Conservation (phyloP, 2,888 invertebrate genomes). For the Dolichopus griseipennis region DNA sequence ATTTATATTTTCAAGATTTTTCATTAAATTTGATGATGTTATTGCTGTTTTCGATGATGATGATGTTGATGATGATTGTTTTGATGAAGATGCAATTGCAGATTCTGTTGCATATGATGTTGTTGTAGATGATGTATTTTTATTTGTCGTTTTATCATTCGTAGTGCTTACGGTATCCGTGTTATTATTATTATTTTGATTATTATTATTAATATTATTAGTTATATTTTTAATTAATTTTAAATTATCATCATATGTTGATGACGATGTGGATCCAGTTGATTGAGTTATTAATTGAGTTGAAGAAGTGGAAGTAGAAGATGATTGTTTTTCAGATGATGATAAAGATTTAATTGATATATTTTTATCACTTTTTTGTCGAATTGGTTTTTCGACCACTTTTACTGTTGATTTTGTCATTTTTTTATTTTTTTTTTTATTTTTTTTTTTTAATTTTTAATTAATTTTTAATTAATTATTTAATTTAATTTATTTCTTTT, state of each 20-base stretch:
- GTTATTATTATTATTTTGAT: not conserved
- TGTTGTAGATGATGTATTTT: not conserved
- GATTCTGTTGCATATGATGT: no score
- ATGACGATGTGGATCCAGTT: no score
- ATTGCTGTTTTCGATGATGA: not conserved
- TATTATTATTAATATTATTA: not conserved
- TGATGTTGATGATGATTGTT: not conserved
- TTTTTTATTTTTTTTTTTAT: not conserved
- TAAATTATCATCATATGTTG: not conserved
- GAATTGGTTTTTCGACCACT: not conserved
- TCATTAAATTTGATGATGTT: not conserved
- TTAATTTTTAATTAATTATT: no score
- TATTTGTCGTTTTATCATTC: not conserved
- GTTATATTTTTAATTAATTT: not conserved
- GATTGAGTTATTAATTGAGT: no score
- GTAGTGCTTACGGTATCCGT: not conserved
- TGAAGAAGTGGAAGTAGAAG: no score
- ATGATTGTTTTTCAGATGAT: not conserved
- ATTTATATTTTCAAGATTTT: no score
- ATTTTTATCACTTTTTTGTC: slow-evolving; percentile 3
- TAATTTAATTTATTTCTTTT: no score
- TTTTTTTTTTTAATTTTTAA: no score
- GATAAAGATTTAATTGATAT: not conserved
- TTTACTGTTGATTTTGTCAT: not conserved
- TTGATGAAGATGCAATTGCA: not conserved